Conservation (phyloP, 2,888 invertebrate genomes). For the Torymus tubicola region DNA sequence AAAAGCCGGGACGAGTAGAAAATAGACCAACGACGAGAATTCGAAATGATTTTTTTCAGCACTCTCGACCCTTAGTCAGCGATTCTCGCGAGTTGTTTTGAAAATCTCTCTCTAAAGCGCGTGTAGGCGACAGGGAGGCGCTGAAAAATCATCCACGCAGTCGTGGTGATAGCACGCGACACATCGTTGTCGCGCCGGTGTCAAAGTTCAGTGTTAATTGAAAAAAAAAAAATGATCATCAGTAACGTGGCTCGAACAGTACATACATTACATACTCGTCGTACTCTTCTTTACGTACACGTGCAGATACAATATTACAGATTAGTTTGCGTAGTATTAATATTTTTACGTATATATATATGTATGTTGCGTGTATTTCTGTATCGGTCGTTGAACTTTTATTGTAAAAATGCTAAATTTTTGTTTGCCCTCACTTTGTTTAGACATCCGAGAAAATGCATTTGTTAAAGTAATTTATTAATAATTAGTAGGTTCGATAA, state of each 20-base stretch:
- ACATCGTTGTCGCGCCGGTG: slow-evolving; percentile 1
- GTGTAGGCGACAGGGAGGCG: neutral
- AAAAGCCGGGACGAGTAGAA: too few species aligned
- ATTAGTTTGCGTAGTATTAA: neutral
- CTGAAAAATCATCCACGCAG: slow-evolving; percentile 11
- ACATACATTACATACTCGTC: too few species aligned
- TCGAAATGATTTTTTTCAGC: too few species aligned
- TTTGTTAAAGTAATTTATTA: too few species aligned
- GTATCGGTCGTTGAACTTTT: slow-evolving; percentile 40
- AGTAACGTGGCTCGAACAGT: neutral
- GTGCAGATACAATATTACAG: neutral
- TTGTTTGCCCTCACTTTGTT: too few species aligned
- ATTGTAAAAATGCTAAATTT: neutral
- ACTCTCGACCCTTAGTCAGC: too few species aligned
- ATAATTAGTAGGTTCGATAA: too few species aligned
- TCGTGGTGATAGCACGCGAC: neutral
- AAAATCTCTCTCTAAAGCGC: neutral
- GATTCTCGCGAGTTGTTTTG: slow-evolving; percentile 11
- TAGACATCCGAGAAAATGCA: too few species aligned
- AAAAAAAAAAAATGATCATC: slow-evolving; percentile 18
- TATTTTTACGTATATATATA: neutral
- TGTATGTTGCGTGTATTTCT: neutral
- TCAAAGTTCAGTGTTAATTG: slow-evolving; percentile 21
- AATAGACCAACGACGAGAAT: too few species aligned
- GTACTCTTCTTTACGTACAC: neutral